Percentiles rank a stretch among this genome's conserved stretches.
Conservation (phyloP, 1,140 invertebrate genomes). For the Nomia melanderi region DNA sequence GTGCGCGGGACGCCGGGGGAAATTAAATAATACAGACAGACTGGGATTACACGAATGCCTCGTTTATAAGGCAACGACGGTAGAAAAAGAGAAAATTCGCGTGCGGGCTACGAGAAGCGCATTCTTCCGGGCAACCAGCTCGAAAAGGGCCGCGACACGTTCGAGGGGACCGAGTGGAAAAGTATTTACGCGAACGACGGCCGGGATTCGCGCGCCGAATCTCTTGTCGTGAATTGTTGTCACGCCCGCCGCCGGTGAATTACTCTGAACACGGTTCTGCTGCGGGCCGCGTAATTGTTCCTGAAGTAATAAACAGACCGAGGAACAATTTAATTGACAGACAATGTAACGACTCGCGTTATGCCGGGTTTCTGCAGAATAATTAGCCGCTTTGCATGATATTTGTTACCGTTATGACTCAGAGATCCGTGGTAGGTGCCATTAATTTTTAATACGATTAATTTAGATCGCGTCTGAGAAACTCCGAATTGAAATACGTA, state of each 20-base stretch:
- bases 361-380: no score
- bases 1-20: background rate
- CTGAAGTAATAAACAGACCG: no score
- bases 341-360: no score
- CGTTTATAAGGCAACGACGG: conserved; percentile 20
- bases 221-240: background rate
- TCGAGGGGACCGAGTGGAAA: background rate
- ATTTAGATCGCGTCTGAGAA: no score
- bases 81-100: background rate
- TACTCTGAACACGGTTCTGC: background rate
- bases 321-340: no score
- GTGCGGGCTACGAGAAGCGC: background rate
- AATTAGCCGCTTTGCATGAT: no score
- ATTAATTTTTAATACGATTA: no score
- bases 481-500: no score
- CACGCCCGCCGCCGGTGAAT: background rate
- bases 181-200: background rate
- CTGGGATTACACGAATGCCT: conserved; percentile 19
- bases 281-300: background rate
- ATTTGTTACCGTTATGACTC: no score
- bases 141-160: background rate
- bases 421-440: no score
- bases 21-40: conserved; percentile 39
- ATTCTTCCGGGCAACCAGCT: background rate
- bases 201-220: background rate